Evolutionary conservation across 2,888 invertebrate species (phyloP), one percentile per base, ranked within the genome.

Genomic region (Alcis repandata): DNA sequence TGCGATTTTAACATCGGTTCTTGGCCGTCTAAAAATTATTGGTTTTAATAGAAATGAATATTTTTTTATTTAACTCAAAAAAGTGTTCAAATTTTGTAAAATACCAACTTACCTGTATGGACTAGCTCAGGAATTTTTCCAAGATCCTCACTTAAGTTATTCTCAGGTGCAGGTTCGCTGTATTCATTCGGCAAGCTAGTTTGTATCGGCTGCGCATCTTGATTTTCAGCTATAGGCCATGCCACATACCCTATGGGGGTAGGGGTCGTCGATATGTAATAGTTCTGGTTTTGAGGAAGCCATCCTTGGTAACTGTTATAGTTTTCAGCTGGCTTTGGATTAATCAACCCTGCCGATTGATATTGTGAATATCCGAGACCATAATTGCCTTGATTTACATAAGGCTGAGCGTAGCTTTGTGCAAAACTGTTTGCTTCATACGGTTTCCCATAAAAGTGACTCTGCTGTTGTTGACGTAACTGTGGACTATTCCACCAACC

Each of bases 1-100:
- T 59, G 36, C 20, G 40, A 20, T 64, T 63, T 66, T 59, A 69
- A 67, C 67, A 73, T 70, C 46, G 70, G 62, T 20, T 72, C 62
- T 62, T 66, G 63, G 61, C 19, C 17, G n/a, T 59, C 64, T 64
- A 64, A 64, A 64, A 62, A 54, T 49, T n/a, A 33, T 46, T 49
- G 17, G 13, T 43, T 56, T 56, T 10, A 15, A 40, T 32, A 17
- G 48, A 27, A 43, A 32, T 7, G 4, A 40, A 27, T 27, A 6
- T 38, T n/a, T 40, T 19, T 36, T 10, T 10, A 27, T 20, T 11
- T 4, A 43, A 19, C 11, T n/a, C n/a, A 19, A 2, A 17, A 41
- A 53, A 40, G 6, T 38, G 7, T 19, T n/a, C 6, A 53, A 10
- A 51, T 22, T 7, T 6, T 45, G 8, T 43, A 33, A 10, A 32